Percentiles rank a stretch among this genome's conserved stretches.
Evolutionary conservation across 2,888 invertebrate species (phyloP).

Genomic region (Fragum sueziense): DNA sequence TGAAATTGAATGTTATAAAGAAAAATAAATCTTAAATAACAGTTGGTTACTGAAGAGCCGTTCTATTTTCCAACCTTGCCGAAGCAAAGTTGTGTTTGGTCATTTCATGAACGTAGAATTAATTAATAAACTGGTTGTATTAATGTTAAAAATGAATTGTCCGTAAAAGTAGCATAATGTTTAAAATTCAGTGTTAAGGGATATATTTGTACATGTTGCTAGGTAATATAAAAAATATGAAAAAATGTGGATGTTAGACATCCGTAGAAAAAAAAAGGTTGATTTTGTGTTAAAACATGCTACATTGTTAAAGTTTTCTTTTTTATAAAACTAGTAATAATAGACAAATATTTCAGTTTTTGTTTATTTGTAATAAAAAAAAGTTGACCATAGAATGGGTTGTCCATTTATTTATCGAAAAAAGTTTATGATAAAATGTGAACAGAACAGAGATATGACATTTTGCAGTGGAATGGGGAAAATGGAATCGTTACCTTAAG

Average conservation of each 20-base stretch:
- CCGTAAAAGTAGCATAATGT: conserved; percentile 22
- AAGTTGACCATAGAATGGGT: conserved; percentile 18
- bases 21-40: neutral
- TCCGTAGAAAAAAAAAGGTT: conserved; percentile 9
- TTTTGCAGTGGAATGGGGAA: too few species aligned
- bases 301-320: conserved; percentile 14
- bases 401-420: conserved; percentile 1
- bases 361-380: conserved; percentile 23
- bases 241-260: conserved; percentile 23
- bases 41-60: neutral
- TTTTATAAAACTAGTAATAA: conserved; percentile 15
- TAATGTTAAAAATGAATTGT: conserved; percentile 18
- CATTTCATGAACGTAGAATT: conserved; percentile 6
- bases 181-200: conserved; percentile 5
- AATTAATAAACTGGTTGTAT: conserved; percentile 16
- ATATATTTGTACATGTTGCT: conserved; percentile 31
- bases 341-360: conserved; percentile 10
- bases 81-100: neutral
- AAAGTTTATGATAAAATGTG: too few species aligned
- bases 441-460: too few species aligned
- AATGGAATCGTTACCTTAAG: too few species aligned
- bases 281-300: conserved; percentile 6
- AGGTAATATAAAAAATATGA: conserved; percentile 10
- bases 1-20: too few species aligned
- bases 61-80: neutral